phyloP scores from a whole-genome alignment of 2,888 invertebrate species.

The Eledone cirrhosa region DNA sequence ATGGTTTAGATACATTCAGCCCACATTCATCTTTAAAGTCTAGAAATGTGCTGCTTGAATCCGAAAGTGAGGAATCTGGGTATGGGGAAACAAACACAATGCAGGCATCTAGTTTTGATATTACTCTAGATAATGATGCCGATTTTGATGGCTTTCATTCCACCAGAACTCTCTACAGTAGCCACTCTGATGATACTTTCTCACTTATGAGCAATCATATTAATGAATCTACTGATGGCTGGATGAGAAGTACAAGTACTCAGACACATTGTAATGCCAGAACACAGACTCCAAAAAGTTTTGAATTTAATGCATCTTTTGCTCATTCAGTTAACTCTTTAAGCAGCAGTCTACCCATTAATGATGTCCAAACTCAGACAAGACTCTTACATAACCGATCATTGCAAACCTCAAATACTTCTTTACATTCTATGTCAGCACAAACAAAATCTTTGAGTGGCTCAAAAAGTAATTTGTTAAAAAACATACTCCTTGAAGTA shows the following conservation, averaged over 20 bases:
- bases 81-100: slow-evolving; percentile 62
- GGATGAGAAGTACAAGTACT: slow-evolving; percentile 46
- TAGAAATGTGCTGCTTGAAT: slow-evolving; percentile 41
- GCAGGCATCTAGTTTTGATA: slow-evolving; percentile 61
- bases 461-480: slow-evolving; percentile 50
- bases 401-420: slow-evolving; percentile 46
- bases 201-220: slow-evolving; percentile 52
- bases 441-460: slow-evolving; percentile 51
- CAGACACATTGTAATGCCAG: slow-evolving; percentile 57
- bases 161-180: slow-evolving; percentile 47
- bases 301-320: slow-evolving; percentile 35
- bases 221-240: slow-evolving; percentile 42
- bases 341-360: slow-evolving; percentile 29
- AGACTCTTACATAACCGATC: slow-evolving; percentile 32
- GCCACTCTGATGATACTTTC: slow-evolving; percentile 55
- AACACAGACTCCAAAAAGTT: slow-evolving; percentile 52
- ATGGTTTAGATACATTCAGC: not conserved
- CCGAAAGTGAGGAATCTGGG: slow-evolving; percentile 61
- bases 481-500: slow-evolving; percentile 55
- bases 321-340: slow-evolving; percentile 37
- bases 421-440: slow-evolving; percentile 53
- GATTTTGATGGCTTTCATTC: slow-evolving; percentile 46
- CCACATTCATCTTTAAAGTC: not conserved
- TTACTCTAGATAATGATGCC: slow-evolving; percentile 47
- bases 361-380: slow-evolving; percentile 47